Conservation (phyloP, 1,140 invertebrate genomes). For the Stegodyphus mimosarum region DNA sequence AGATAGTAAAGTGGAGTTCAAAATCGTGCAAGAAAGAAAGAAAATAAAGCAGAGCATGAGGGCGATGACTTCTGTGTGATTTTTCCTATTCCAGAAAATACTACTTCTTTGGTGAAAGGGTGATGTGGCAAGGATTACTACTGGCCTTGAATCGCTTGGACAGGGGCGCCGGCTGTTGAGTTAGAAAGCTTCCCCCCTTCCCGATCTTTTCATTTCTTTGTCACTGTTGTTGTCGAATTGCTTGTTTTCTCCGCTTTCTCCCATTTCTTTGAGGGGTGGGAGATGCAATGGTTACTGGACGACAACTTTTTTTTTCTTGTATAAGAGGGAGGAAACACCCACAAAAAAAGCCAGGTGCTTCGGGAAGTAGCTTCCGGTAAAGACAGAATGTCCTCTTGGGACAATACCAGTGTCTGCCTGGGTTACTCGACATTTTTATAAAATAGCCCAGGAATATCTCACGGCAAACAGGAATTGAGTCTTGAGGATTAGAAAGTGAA, state of each 20-base stretch:
- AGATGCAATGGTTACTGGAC: background rate
- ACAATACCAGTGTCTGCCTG: background rate
- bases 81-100: background rate
- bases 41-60: background rate
- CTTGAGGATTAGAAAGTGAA: constrained; percentile 42
- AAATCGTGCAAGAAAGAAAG: no score
- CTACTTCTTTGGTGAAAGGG: constrained; percentile 1
- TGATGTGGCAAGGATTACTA: constrained; percentile 15
- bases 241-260: constrained; percentile 21
- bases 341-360: constrained; percentile 31
- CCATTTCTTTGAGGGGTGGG: constrained; percentile 1
- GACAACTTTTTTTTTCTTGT: background rate
- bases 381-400: constrained; percentile 2
- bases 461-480: constrained; percentile 50
- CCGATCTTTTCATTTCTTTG: background rate
- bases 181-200: background rate
- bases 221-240: constrained; percentile 31
- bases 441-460: constrained; percentile 15
- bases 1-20: no score
- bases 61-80: constrained; percentile 15
- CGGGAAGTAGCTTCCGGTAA: background rate
- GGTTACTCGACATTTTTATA: background rate
- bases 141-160: constrained; percentile 14
- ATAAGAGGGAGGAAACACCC: constrained; percentile 17
- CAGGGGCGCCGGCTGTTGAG: background rate